Evolutionary conservation across 2,888 invertebrate species (phyloP).

Genomic region (Troilus luridus): DNA sequence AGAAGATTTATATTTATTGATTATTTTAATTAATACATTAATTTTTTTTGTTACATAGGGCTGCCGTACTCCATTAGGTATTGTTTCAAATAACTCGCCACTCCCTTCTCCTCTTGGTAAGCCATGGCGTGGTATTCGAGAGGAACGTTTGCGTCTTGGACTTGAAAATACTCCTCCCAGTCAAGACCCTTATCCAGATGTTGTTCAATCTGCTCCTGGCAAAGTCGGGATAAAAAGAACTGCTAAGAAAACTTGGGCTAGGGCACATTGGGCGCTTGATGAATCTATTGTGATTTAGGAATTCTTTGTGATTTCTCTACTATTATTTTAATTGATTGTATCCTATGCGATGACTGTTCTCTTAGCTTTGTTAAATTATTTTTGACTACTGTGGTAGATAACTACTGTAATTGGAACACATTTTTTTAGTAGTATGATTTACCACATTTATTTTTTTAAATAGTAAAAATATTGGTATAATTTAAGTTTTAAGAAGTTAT

Average conservation of each 20-base stretch:
- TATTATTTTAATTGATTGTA: conserved; percentile 1
- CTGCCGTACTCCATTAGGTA: conserved; percentile 59
- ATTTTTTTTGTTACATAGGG: not conserved
- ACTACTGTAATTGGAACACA: not conserved
- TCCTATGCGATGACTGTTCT: not conserved
- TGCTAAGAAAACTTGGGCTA: conserved; percentile 52
- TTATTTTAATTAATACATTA: not conserved
- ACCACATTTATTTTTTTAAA: not conserved
- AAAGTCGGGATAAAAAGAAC: conserved; percentile 56
- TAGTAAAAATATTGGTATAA: not conserved
- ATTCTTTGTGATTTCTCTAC: not conserved
- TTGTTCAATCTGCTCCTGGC: conserved; percentile 62
- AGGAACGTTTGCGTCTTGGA: conserved; percentile 59
- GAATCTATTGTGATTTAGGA: conserved; percentile 61
- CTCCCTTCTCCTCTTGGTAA: conserved; percentile 56
- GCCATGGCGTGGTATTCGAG: conserved; percentile 59
- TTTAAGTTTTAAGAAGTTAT: not conserved
- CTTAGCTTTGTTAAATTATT: not conserved
- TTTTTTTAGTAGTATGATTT: not conserved
- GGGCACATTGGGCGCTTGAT: conserved; percentile 59
- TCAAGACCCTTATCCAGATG: conserved; percentile 53
- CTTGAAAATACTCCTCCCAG: conserved; percentile 60
- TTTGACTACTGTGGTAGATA: conserved; percentile 9
- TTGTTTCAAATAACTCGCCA: conserved; percentile 59
- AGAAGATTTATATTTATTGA: not conserved